Evolutionary conservation across 2,888 invertebrate species (phyloP).

Genomic region (Morpho deidamia): DNA sequence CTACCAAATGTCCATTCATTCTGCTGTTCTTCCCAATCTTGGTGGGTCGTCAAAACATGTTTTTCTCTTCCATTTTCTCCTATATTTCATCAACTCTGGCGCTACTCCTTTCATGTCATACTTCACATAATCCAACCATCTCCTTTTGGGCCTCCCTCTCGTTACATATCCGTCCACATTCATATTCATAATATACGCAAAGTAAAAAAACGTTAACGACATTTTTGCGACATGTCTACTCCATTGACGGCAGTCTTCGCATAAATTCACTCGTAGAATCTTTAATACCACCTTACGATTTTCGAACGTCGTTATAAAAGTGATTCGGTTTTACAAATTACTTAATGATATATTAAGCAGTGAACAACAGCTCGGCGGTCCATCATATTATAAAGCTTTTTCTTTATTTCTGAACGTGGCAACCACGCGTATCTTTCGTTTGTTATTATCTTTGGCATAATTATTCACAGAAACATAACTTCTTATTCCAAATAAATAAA

Average conservation of each 20-base stretch:
- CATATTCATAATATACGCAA: no score
- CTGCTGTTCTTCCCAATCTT: no score
- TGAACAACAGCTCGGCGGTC: slow-evolving; percentile 9
- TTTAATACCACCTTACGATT: slow-evolving; percentile 3
- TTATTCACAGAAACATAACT: background rate
- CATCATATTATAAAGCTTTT: slow-evolving; percentile 8
- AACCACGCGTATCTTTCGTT: slow-evolving; percentile 4
- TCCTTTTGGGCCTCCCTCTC: no score
- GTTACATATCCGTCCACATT: no score
- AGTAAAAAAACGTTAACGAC: no score
- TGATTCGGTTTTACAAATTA: slow-evolving; percentile 28
- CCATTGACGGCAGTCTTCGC: background rate
- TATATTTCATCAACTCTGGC: no score
- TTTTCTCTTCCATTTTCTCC: no score
- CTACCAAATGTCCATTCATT: no score
- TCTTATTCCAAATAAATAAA: no score
- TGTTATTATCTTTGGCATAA: slow-evolving; percentile 14
- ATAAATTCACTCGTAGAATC: slow-evolving; percentile 4
- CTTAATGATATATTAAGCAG: slow-evolving; percentile 20
- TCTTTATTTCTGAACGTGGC: slow-evolving; percentile 6
- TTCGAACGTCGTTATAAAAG: slow-evolving; percentile 20
- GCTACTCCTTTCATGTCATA: no score
- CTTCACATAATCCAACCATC: no score
- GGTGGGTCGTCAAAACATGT: no score
- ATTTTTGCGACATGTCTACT: background rate